Evolutionary conservation across 2,888 invertebrate genomes (phyloP), one percentile per base, ranked within the genome.

Genomic region (Nasonia oneida): DNA sequence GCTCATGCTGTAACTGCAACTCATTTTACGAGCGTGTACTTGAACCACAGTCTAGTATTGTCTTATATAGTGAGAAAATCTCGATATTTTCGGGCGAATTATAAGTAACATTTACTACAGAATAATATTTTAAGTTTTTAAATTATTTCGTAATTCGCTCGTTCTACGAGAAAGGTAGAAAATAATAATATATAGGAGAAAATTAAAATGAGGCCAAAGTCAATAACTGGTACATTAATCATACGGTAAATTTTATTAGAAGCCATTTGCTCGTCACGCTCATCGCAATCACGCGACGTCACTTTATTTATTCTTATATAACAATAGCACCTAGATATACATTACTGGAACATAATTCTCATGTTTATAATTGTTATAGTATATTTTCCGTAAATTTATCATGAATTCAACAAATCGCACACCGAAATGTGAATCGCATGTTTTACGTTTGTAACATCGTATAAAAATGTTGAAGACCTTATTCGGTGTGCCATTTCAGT

Each of bases 241-340:
- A 61, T 82, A 61, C 53, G 23, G n/a, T 77, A 77, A 77, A 83
- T 83, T 37, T 77, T 33, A 77, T 77, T 83, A 77, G 83, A 71
- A 77, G 70, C 76, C 42, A 71, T 83, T 83, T 83, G 18, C 71
- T 76, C 83, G 71, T 70, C 77, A 75, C 82, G 82, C 76, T 82
- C 70, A 39, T 39, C 33, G 82, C 50, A 42, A 76, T 67, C 76
- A 83, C 83, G 83, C 83, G 53, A 83, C 71, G 42, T 33, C 42
- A 83, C 33, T 71, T 71, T 83, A 70, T 75, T 75, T 82, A 64
- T 82, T 67, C 71, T 80, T 71, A 53, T 71, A 53, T 57, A 53
- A 53, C 67, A 47, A 67, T 47, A 79, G 67, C 70, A 71, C 53
- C 70, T 81, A 53, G 33, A 53, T 79, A 70, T 12, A 42, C 42